Base-by-base conservation (phyloP, 2,888 invertebrate species). In the Pristionchus japonicus region DNA sequence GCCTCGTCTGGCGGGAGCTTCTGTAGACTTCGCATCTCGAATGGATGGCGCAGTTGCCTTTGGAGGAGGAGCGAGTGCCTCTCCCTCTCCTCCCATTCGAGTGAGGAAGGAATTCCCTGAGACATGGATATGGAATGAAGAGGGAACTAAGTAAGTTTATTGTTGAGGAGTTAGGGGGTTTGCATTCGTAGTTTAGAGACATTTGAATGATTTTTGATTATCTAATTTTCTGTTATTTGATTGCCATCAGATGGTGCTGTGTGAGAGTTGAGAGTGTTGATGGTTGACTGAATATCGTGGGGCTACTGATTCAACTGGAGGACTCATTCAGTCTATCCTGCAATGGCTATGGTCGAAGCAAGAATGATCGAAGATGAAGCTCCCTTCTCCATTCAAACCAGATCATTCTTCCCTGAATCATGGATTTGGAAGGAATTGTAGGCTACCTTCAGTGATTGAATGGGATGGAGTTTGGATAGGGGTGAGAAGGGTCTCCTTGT, bases 81-180 rank as follows among this genome's bases (percentile, higher is more conserved):
- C 64, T 23, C 34, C 57, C 27, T 1, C 57, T 23, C 43, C 52
- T 31, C 37, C 61, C 7, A 23, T 64, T 6, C 15, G 40, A 31
- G 17, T 84, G 34, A 57, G 77, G 49, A 31, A 13, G 23, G 43
- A 64, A 34, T 89, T 89, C 70, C 89, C 89, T 3, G 84, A 88
- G 70, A 77, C 89, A 23, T 89, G 89, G 89, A 88, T 89, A 40
- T 89, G 67, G 70, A 64, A 27, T n/a, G 43, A 49, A 49, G n/a
- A 27, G 27, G 49, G 49, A 31, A 80, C 7, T n/a, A 3, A 80
- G 80, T 80, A 31, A 49, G 80, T 80, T 80, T n/a, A 37, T 20
- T 13, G 43, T 1, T 15, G 20, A 40, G 17, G 20, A 40, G n/a
- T 11, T 77, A 77, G 40, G 31, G 34, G 7, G 13, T 0, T 37